Conservation (phyloP, 2,113 vertebrate species). For the Manacus vitellinus region DNA sequence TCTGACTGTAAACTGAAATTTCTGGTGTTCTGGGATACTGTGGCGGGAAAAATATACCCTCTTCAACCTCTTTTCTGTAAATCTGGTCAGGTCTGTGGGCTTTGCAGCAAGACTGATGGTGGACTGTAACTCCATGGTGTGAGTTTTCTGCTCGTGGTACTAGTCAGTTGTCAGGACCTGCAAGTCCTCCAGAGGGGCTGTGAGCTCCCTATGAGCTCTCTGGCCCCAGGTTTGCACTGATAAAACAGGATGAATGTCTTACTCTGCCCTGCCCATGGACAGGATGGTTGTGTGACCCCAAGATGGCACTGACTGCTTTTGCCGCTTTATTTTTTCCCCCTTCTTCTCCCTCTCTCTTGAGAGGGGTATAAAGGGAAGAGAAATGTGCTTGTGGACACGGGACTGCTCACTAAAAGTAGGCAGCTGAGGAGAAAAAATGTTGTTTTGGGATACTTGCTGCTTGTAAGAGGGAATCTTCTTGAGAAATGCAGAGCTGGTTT, state of each 20-base stretch:
- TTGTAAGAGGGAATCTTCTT: background rate
- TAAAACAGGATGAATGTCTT: background rate
- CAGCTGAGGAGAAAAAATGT: background rate
- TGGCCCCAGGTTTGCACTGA: background rate
- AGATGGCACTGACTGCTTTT: background rate
- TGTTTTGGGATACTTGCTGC: background rate
- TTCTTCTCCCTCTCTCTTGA: background rate
- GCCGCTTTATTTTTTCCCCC: background rate
- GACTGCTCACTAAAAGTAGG: background rate
- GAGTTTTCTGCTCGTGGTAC: background rate
- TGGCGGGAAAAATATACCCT: background rate
- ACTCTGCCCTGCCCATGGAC: background rate
- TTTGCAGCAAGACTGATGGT: background rate
- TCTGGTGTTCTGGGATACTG: background rate
- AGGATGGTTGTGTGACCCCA: background rate
- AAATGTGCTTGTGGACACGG: background rate
- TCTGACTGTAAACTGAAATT: background rate
- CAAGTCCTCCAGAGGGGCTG: background rate
- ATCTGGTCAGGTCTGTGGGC: background rate
- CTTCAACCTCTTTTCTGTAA: background rate
- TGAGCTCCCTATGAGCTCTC: background rate
- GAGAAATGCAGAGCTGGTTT: background rate
- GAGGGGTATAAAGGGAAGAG: background rate
- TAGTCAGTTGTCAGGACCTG: background rate
- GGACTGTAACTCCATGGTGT: background rate